A percentile compares a stretch with the other conserved stretches of the same genome.
These are phyloP conservation scores for Eupleurogrammus muticus DNA, from an alignment of 2,797 vertebrate species.

Conservation along the genomic window DNA sequence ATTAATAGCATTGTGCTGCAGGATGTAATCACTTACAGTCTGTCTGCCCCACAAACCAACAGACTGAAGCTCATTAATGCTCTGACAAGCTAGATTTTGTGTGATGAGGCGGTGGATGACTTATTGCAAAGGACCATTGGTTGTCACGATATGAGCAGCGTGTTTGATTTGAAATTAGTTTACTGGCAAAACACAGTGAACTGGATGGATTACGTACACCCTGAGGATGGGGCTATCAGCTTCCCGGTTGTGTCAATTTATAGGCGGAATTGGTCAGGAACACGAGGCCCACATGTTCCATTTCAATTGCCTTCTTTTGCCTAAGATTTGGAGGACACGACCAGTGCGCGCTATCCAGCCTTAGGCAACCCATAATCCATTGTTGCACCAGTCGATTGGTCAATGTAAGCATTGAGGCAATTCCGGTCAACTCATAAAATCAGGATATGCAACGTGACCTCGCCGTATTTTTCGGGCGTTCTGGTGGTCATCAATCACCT, in stretches of 20 bases:
- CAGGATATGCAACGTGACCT: not conserved
- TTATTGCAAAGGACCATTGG: conserved; percentile 38
- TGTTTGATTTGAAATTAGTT: conserved; percentile 50
- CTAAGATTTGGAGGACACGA: not conserved
- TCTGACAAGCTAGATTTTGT: conserved; percentile 47
- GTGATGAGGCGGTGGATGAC: conserved; percentile 46
- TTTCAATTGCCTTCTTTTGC: not conserved
- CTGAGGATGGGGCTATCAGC: not conserved
- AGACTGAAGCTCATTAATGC: conserved; percentile 57
- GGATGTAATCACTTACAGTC: conserved; percentile 72
- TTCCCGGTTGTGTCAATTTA: not conserved
- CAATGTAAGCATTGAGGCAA: not conserved
- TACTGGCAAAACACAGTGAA: conserved; percentile 24
- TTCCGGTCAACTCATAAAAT: not conserved
- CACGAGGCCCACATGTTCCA: not conserved
- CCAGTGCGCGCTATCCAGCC: not conserved
- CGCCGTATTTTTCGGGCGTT: not conserved
- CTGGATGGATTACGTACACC: conserved; percentile 16
- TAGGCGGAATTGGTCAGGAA: not conserved
- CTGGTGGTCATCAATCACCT: conserved; percentile 20
- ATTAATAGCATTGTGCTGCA: conserved; percentile 78
- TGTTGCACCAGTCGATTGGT: not conserved
- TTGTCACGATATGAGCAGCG: conserved; percentile 30
- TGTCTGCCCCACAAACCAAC: conserved; percentile 51
- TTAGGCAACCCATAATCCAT: conserved; percentile 2